These are phyloP conservation scores for Morone saxatilis DNA, from an alignment of 2,113 vertebrate genomes.

Conservation along the genomic window DNA sequence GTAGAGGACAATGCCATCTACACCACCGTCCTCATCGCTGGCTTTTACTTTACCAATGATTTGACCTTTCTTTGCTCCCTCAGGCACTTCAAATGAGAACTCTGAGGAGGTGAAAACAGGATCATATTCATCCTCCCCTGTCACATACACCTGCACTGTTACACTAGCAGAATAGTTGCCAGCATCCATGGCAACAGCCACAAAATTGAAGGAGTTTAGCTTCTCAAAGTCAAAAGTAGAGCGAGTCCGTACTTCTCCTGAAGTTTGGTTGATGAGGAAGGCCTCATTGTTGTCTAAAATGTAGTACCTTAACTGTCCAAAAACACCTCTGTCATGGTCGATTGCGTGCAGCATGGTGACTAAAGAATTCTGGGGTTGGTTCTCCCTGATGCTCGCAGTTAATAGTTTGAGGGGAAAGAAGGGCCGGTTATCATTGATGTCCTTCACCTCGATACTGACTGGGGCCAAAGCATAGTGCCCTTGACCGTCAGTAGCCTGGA, in stretches of 20 bases:
- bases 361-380: constrained; percentile 91
- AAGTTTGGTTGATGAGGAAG: constrained; percentile 90
- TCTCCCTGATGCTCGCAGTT: constrained; percentile 92
- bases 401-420: constrained; percentile 91
- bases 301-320: constrained; percentile 89
- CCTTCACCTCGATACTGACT: constrained; percentile 92
- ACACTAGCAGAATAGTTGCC: constrained; percentile 94
- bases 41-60: constrained; percentile 92
- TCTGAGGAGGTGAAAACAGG: constrained; percentile 90
- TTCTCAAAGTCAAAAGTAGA: constrained; percentile 93
- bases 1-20: constrained; percentile 93
- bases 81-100: constrained; percentile 92
- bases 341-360: constrained; percentile 92
- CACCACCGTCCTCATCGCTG: constrained; percentile 94
- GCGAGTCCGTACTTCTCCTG: constrained; percentile 88
- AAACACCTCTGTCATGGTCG: constrained; percentile 89
- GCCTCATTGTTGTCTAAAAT: constrained; percentile 82
- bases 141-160: constrained; percentile 92
- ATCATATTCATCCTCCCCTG: constrained; percentile 95
- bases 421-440: constrained; percentile 94
- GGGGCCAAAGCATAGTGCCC: constrained; percentile 89
- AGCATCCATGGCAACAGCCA: constrained; percentile 89
- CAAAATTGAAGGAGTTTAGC: constrained; percentile 88
- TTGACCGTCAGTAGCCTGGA: constrained; percentile 88
- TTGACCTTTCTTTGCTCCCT: constrained; percentile 91